These are phyloP conservation scores for Apogon talboti DNA, from an alignment of 2,797 vertebrate species.

Conservation along the genomic window DNA sequence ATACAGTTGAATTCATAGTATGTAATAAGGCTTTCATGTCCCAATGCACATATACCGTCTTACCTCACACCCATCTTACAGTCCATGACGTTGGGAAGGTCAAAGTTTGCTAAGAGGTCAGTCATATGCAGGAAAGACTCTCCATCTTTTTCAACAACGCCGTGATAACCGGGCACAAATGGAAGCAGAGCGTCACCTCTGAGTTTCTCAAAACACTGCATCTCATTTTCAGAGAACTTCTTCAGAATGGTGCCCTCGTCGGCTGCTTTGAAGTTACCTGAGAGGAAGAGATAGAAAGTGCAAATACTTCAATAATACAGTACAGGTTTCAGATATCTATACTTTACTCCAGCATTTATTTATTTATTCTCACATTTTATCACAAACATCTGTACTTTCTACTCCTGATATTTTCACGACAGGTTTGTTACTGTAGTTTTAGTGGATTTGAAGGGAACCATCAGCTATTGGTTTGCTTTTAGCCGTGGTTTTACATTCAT, in stretches of 20 bases:
- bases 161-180: slow-evolving; percentile 91
- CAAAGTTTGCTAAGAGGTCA: slow-evolving; percentile 92
- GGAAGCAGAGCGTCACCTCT: slow-evolving; percentile 86
- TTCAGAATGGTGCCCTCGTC: slow-evolving; percentile 94
- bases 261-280: slow-evolving; percentile 98
- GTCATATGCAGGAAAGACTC: slow-evolving; percentile 93
- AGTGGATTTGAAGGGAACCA: too few relatives aligned
- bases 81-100: slow-evolving; percentile 95
- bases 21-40: too few relatives aligned
- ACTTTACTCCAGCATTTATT: too few relatives aligned
- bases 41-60: too few relatives aligned
- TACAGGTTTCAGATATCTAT: not conserved
- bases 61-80: slow-evolving; percentile 99
- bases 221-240: slow-evolving; percentile 93
- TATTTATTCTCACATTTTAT: too few relatives aligned
- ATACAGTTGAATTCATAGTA: too few relatives aligned
- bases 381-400: too few relatives aligned
- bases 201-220: slow-evolving; percentile 90
- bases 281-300: slow-evolving; percentile 47
- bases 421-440: too few relatives aligned
- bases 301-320: not conserved
- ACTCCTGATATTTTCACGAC: too few relatives aligned
- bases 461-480: too few relatives aligned
- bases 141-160: slow-evolving; percentile 91
- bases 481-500: too few relatives aligned